These are phyloP conservation scores for Oophaga pumilio DNA, from an alignment of 2,113 vertebrate species.

Conservation along the genomic window DNA sequence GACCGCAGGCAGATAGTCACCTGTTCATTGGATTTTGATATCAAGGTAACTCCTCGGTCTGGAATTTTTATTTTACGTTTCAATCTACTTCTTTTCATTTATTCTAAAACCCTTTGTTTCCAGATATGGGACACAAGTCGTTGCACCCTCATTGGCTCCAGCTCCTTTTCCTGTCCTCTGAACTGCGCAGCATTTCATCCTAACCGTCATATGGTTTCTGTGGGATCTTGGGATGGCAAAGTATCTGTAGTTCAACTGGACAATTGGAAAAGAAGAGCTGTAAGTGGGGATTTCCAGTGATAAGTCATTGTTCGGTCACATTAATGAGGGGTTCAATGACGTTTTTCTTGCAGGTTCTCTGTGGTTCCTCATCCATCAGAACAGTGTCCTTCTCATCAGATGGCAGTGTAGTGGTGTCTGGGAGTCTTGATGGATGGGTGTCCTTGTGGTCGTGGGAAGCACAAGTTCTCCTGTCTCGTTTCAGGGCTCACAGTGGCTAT, in stretches of 20 bases:
- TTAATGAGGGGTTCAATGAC: not conserved
- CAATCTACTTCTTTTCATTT: not conserved
- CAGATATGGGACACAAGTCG: conserved; percentile 81
- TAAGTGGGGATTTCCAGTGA: not conserved
- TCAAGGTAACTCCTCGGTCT: conserved; percentile 75
- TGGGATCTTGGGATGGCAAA: conserved; percentile 79
- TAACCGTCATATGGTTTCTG: conserved; percentile 72
- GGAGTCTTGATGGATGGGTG: conserved; percentile 76
- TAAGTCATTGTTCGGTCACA: not conserved
- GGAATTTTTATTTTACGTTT: not conserved
- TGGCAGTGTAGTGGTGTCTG: conserved; percentile 76
- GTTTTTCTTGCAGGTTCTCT: conserved; percentile 69
- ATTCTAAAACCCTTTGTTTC: not conserved
- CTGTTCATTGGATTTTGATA: conserved; percentile 76
- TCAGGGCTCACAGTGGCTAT: conserved; percentile 76
- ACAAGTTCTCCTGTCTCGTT: conserved; percentile 72
- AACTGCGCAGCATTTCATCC: conserved; percentile 83
- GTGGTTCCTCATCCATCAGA: conserved; percentile 70
- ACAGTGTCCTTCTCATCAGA: conserved; percentile 74
- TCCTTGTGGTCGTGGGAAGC: conserved; percentile 81
- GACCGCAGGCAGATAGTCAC: conserved; percentile 78
- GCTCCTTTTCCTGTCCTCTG: conserved; percentile 68
- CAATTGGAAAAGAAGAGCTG: conserved; percentile 55
- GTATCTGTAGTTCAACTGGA: conserved; percentile 75
- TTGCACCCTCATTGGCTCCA: conserved; percentile 65